Base-by-base conservation (phyloP, 2,888 invertebrate species). In the Hetaerina titia region DNA sequence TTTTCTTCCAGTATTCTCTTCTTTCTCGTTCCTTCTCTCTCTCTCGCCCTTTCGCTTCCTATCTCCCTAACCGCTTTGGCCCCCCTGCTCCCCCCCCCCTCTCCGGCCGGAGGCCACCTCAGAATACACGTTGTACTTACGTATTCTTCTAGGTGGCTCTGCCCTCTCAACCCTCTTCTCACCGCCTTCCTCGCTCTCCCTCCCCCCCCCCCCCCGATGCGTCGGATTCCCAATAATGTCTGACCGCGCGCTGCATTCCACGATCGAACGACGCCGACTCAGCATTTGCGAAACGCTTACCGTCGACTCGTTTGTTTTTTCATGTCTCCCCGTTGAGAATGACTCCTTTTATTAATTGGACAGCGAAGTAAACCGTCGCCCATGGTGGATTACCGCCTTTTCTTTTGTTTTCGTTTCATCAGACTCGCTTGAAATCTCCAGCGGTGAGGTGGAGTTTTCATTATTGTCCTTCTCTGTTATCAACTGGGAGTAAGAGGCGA, bases 251-350 rank as follows among this genome's bases (percentile, higher is more conserved):
- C 22, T 56, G 89, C 57, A 89, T 89, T 56, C 89, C 17, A 57
- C 89, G 17, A 6, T 11, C n/a, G 57, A 15, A 22, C 13, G 89
- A 89, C 89, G 89, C 89, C 9, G 22, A 89, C 89, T 89, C 57
- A 89, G 89, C 89, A 89, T 56, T 58, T 89, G 89, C 89, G 56
- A 89, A 58, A 57, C 89, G 89, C 89, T 89, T 11, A 31, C 81
- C 81, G 25, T 81, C 81, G 25, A 81, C 81, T 25, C 81, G 81
- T 81, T 81, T 81, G 81, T 81, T 81, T 81, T 81, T 22, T 22
- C 81, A 81, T 22, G 81, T 81, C 81, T 31, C 81, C 22, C 81
- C 31, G 31, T 31, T 81, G 81, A n/a, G 81, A n/a, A 69, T 81
- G 81, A 81, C 81, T 81, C 81, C 81, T 81, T 9, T 81, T 81